Percentiles rank a stretch among this genome's conserved stretches.
Conservation (phyloP, 2,888 invertebrate species). For the Andrena bicolor region DNA sequence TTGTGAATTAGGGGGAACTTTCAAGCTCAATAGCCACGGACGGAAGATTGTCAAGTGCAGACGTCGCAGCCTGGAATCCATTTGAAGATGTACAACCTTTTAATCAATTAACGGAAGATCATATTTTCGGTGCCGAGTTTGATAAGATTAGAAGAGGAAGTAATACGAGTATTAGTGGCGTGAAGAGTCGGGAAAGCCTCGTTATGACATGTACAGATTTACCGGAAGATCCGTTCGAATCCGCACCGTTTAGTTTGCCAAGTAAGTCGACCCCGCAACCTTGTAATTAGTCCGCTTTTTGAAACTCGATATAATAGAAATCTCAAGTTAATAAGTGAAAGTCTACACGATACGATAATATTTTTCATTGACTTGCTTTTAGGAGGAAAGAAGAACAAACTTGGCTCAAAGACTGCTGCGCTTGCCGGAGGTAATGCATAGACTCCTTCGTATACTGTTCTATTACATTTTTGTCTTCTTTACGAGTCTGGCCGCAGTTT, state of each 20-base stretch:
- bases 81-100: conserved; percentile 91
- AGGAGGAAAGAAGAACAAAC: conserved; percentile 84
- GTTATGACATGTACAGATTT: conserved; percentile 88
- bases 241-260: conserved; percentile 93
- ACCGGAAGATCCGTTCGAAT: conserved; percentile 92
- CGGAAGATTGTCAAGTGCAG: conserved; percentile 86
- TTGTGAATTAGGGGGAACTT: conserved; percentile 82
- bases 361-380: conserved; percentile 31
- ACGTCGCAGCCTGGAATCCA: conserved; percentile 93
- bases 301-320: not conserved
- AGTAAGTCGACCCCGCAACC: conserved; percentile 83
- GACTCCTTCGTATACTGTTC: conserved; percentile 76
- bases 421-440: conserved; percentile 85
- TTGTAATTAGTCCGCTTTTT: not conserved
- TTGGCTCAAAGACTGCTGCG: conserved; percentile 83
- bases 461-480: conserved; percentile 52
- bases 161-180: conserved; percentile 91
- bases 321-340: not conserved
- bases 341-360: not conserved
- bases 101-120: conserved; percentile 91
- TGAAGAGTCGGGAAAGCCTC: conserved; percentile 89
- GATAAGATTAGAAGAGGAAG: conserved; percentile 92
- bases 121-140: conserved; percentile 93
- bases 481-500: conserved; percentile 47
- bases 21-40: conserved; percentile 81